Conservation (phyloP, 2,797 vertebrate genomes). For the Sebastes kiyomatsui region DNA sequence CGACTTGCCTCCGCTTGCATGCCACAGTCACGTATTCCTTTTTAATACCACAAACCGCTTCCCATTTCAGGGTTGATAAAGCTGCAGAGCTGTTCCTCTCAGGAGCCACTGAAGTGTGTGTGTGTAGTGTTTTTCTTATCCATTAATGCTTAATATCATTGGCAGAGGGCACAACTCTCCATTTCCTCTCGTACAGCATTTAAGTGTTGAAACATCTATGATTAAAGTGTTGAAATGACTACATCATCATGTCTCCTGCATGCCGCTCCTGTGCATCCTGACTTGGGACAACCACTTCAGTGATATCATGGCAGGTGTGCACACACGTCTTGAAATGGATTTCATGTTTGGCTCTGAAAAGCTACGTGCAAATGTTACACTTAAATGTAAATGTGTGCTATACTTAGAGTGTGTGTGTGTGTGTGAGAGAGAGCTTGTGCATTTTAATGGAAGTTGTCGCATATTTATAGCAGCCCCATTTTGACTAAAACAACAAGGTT, state of each 20-base stretch:
- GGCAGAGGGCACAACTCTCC: constrained; percentile 41
- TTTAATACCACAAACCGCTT: constrained; percentile 65
- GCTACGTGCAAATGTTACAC: background rate
- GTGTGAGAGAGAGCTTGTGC: background rate
- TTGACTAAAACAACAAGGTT: constrained; percentile 40
- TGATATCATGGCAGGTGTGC: constrained; percentile 3
- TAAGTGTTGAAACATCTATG: constrained; percentile 54
- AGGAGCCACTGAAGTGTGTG: constrained; percentile 35
- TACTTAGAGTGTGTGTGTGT: constrained; percentile 15
- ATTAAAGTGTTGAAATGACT: constrained; percentile 50
- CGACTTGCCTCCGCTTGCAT: background rate
- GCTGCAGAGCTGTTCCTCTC: constrained; percentile 50
- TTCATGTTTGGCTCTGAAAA: constrained; percentile 28
- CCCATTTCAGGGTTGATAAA: constrained; percentile 70
- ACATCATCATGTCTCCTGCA: constrained; percentile 6
- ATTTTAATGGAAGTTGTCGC: background rate
- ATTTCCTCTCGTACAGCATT: constrained; percentile 46
- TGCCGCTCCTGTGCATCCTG: constrained; percentile 5
- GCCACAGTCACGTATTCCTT: constrained; percentile 47
- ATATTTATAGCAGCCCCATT: constrained; percentile 37
- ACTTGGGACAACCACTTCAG: constrained; percentile 13
- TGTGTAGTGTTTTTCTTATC: constrained; percentile 41
- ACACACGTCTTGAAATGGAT: constrained; percentile 31
- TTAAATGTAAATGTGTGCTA: constrained; percentile 36
- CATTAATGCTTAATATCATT: constrained; percentile 58